Conservation (phyloP, 2,797 vertebrate species). For the Anabas testudineus region DNA sequence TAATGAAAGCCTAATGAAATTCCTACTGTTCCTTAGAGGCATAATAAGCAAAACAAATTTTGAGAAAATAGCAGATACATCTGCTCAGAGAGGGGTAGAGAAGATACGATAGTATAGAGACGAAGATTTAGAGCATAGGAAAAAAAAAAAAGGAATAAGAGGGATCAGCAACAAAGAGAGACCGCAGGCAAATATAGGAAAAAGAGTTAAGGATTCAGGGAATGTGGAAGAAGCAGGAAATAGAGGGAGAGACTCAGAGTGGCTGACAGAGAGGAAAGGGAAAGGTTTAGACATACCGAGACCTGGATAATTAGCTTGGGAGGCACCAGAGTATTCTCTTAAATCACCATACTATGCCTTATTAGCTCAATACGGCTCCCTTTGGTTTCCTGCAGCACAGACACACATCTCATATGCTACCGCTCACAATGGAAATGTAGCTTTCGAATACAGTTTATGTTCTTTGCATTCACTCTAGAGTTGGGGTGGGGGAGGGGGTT, state of each 20-base stretch:
- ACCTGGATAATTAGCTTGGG: slow-evolving; percentile 69
- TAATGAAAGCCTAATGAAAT: slow-evolving; percentile 22
- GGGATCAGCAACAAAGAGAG: not conserved
- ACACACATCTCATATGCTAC: slow-evolving; percentile 18
- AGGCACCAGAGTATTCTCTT: slow-evolving; percentile 50
- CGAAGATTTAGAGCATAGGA: slow-evolving; percentile 1
- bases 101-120: not conserved
- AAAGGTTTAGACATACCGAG: slow-evolving; percentile 54
- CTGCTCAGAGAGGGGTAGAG: slow-evolving; percentile 6
- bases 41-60: slow-evolving; percentile 35
- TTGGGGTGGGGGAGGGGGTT: too few relatives aligned
- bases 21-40: slow-evolving; percentile 2
- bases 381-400: slow-evolving; percentile 45
- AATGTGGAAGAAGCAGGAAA: slow-evolving; percentile 41
- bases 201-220: slow-evolving; percentile 40
- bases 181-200: slow-evolving; percentile 1
- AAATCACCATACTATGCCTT: slow-evolving; percentile 65
- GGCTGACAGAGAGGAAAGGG: slow-evolving; percentile 49
- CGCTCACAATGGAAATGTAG: slow-evolving; percentile 13
- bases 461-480: not conserved
- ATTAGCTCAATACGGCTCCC: slow-evolving; percentile 58
- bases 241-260: slow-evolving; percentile 23
- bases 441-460: slow-evolving; percentile 27
- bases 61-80: slow-evolving; percentile 18
- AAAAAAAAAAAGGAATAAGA: slow-evolving; percentile 9